Percentiles rank a stretch among this genome's conserved stretches.
These are phyloP conservation scores for Elegia similella DNA, from an alignment of 2,888 invertebrate genomes.

Conservation along the genomic window DNA sequence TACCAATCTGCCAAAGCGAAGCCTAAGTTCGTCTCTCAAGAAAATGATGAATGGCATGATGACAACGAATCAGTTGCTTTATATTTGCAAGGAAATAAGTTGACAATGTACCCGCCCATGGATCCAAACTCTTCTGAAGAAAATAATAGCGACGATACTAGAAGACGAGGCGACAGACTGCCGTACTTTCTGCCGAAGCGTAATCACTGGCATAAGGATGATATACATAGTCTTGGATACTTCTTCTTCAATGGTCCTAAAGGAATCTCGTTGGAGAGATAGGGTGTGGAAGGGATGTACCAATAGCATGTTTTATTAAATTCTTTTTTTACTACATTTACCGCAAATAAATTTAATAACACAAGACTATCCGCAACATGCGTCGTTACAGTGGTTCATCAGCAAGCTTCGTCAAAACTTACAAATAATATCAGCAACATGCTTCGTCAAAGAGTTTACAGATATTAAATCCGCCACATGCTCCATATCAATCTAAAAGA, in stretches of 20 bases:
- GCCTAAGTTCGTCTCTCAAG: not conserved
- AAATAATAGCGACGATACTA: not conserved
- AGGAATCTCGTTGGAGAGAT: slow-evolving; percentile 28
- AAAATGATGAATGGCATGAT: not conserved
- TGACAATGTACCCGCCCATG: not conserved
- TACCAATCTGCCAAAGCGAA: not conserved
- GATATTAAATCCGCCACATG: too few species aligned
- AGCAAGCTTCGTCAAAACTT: too few species aligned
- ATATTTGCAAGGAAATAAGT: slow-evolving; percentile 10
- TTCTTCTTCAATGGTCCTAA: slow-evolving; percentile 57
- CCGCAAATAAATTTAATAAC: too few species aligned
- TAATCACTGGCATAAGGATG: slow-evolving; percentile 45
- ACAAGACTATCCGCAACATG: too few species aligned
- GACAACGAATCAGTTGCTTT: not conserved
- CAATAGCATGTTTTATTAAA: too few species aligned
- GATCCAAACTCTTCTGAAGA: not conserved
- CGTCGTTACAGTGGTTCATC: too few species aligned
- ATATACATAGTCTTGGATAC: slow-evolving; percentile 45
- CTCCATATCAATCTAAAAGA: too few species aligned
- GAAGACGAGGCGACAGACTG: slow-evolving; percentile 34
- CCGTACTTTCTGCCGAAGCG: slow-evolving; percentile 55
- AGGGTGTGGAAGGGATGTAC: too few species aligned
- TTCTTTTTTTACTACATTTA: too few species aligned
- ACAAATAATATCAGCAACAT: too few species aligned
- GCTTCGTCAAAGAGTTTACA: too few species aligned